phyloP scores from a whole-genome alignment of 2,113 vertebrate genomes.

The Pachyramphus minor region DNA sequence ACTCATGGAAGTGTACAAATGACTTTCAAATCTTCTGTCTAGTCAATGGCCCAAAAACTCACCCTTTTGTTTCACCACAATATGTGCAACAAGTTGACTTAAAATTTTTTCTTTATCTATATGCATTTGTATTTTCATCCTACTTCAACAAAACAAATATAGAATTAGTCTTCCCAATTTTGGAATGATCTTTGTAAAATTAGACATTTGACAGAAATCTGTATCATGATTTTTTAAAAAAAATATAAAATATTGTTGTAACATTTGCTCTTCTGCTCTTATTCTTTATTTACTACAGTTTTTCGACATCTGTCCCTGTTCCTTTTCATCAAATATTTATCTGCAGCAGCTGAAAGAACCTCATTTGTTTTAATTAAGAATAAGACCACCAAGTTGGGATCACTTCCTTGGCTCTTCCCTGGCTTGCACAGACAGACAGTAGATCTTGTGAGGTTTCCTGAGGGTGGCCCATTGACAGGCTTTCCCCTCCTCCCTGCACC shows the following conservation, averaged over 20 bases:
- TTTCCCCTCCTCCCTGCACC: neutral
- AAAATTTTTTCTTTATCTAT: neutral
- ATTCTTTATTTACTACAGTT: conserved; percentile 2
- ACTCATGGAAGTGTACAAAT: neutral
- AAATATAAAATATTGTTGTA: neutral
- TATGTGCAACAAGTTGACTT: neutral
- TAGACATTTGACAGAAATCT: neutral
- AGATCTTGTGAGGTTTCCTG: conserved; percentile 33
- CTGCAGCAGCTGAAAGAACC: conserved; percentile 65
- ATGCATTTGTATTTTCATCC: neutral
- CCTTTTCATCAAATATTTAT: conserved; percentile 68
- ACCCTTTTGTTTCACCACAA: neutral
- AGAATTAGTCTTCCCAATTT: neutral
- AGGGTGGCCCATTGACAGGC: conserved; percentile 46
- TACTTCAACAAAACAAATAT: neutral
- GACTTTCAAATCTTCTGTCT: neutral
- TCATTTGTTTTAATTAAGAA: conserved; percentile 77
- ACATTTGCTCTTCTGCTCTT: conserved; percentile 25
- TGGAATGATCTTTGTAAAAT: neutral
- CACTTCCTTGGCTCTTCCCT: conserved; percentile 53
- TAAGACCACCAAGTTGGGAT: conserved; percentile 80
- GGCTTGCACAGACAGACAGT: conserved; percentile 17
- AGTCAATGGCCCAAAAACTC: neutral
- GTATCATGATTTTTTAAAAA: neutral
- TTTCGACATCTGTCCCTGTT: conserved; percentile 58